Conservation (phyloP, 2,888 invertebrate species). For the Dicyrtomina minuta region DNA sequence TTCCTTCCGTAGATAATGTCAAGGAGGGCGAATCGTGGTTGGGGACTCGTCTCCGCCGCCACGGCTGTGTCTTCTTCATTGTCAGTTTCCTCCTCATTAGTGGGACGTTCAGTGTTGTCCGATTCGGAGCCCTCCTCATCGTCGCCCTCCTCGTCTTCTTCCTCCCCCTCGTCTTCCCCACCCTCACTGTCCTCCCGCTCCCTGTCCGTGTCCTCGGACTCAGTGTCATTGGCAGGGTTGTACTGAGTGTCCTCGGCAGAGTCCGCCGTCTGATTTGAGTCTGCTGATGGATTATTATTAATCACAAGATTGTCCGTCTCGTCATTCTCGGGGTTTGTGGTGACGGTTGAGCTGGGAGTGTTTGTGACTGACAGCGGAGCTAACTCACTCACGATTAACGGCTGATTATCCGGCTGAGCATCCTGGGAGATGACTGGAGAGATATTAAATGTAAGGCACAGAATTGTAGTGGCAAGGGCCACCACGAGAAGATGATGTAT, state of each 20-base stretch:
- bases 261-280: background rate
- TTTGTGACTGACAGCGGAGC: too few species aligned
- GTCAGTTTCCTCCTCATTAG: slow-evolving; percentile 27
- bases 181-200: slow-evolving; percentile 17
- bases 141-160: slow-evolving; percentile 36
- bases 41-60: slow-evolving; percentile 40
- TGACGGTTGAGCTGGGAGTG: background rate
- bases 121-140: slow-evolving; percentile 34
- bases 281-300: too few species aligned
- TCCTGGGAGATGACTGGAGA: slow-evolving; percentile 22
- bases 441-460: slow-evolving; percentile 39
- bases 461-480: slow-evolving; percentile 28
- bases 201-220: too few species aligned
- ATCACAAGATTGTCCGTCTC: slow-evolving; percentile 28
- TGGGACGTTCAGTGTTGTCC: too few species aligned
- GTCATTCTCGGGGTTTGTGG: background rate
- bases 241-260: too few species aligned
- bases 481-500: slow-evolving; percentile 33
- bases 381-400: background rate
- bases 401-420: background rate
- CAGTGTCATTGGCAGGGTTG: too few species aligned
- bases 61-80: slow-evolving; percentile 24
- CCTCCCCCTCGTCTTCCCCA: slow-evolving; percentile 30
- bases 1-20: slow-evolving; percentile 33
- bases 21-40: slow-evolving; percentile 45